These are phyloP conservation scores for Drosophila histrio DNA, from an alignment of 2,888 invertebrate genomes.

Conservation along the genomic window DNA sequence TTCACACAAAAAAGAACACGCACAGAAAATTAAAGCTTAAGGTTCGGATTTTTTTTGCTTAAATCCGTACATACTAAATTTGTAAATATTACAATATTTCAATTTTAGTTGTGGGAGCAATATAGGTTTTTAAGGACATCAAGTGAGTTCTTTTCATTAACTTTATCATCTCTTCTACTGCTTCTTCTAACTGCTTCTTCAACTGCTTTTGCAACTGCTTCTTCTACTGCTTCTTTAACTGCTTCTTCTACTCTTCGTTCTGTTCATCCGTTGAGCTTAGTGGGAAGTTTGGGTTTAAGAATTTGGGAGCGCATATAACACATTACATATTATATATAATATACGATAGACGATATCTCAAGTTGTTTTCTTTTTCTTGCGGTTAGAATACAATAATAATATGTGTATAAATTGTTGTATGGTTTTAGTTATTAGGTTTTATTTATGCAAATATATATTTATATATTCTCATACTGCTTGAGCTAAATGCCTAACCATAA, in stretches of 20 bases:
- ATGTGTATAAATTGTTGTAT: slow-evolving; percentile 14
- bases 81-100: slow-evolving; percentile 25
- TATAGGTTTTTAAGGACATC: slow-evolving; percentile 60
- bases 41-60: slow-evolving; percentile 15
- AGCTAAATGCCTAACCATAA: slow-evolving; percentile 75
- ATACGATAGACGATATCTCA: slow-evolving; percentile 57
- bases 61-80: slow-evolving; percentile 36
- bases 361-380: slow-evolving; percentile 20
- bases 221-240: neutral
- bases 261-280: slow-evolving; percentile 43
- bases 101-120: slow-evolving; percentile 1
- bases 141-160: slow-evolving; percentile 49
- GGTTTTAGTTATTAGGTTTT: slow-evolving; percentile 3
- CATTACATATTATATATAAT: slow-evolving; percentile 41
- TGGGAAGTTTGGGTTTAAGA: slow-evolving; percentile 8
- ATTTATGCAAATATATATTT: slow-evolving; percentile 24
- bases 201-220: too few species aligned
- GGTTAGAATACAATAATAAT: slow-evolving; percentile 58
- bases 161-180: neutral
- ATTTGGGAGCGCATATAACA: slow-evolving; percentile 23
- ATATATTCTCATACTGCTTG: slow-evolving; percentile 63
- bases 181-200: neutral
- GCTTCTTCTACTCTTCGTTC: neutral
- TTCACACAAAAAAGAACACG: slow-evolving; percentile 44
- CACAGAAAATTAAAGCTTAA: slow-evolving; percentile 72